Conservation (phyloP, 2,888 invertebrate species). For the Cloeon dipterum region DNA sequence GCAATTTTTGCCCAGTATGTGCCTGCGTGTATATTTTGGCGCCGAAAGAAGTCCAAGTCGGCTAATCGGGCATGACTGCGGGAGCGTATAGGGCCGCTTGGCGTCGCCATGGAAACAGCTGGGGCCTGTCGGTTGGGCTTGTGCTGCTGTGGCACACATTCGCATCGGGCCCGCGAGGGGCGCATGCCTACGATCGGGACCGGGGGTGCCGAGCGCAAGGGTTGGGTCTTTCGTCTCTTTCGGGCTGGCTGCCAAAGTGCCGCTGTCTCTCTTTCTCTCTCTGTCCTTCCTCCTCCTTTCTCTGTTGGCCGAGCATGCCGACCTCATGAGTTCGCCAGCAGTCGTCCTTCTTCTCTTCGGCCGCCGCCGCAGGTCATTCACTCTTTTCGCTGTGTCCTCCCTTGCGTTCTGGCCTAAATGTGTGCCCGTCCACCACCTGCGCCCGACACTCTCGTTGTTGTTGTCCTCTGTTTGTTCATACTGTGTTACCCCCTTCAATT, state of each 20-base stretch:
- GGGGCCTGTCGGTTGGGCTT: not conserved
- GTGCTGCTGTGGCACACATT: not conserved
- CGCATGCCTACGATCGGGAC: not conserved
- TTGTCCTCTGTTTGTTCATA: too few species aligned
- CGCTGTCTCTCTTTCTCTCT: not conserved
- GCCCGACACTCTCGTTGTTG: too few species aligned
- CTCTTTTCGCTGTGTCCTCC: too few species aligned
- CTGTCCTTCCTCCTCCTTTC: slow-evolving; percentile 1
- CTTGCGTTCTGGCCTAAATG: slow-evolving; percentile 4
- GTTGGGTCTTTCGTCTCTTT: not conserved
- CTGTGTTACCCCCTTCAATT: too few species aligned
- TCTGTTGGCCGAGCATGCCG: not conserved
- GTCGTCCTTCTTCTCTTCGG: not conserved
- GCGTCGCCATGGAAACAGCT: not conserved
- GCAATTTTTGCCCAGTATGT: too few species aligned
- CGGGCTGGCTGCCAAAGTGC: not conserved
- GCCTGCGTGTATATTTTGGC: not conserved
- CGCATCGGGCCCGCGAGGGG: not conserved
- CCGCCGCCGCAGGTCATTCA: not conserved
- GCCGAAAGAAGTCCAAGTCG: too few species aligned
- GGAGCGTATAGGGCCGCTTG: too few species aligned
- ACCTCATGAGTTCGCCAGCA: not conserved
- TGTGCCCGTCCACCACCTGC: slow-evolving; percentile 3
- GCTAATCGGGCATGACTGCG: too few species aligned
- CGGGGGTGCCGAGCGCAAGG: not conserved